Evolutionary conservation across 2,797 vertebrate species (phyloP), one percentile per base, ranked within the genome.

Genomic region (Hylomyscus alleni): DNA sequence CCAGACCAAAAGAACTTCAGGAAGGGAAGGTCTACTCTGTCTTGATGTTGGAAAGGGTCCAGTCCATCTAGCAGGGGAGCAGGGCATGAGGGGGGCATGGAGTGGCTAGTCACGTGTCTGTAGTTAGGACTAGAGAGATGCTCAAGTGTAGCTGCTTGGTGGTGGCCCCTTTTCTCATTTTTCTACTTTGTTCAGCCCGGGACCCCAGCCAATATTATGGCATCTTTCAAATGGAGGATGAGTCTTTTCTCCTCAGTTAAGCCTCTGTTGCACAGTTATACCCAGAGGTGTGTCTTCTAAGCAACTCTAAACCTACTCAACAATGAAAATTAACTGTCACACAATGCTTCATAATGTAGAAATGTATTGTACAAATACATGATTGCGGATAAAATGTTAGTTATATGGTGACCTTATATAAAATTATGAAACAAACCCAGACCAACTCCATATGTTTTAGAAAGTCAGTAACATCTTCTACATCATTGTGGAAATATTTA

Each of bases 401-500:
- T 92, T 78, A 72, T 40, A 15, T 67, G 31, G 60, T 56, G 34
- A 11, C 29, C 37, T 90, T 22, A 75, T 20, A 44, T 40, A 75
- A 89, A 89, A 90, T 50, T 47, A 90, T 60, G 47, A 78, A 85
- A 81, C 14, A 34, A 87, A n/a, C 3, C 24, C 1, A 8, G 73
- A 62, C 44, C 6, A 81, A 67, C 14, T 3, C 6, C 44, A 20
- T 8, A 60, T 9, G 24, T 84, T 97, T 75, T 80, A 91, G 54
- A 17, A 92, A 86, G 10, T 92, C 50, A 60, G 50, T 85, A 86
- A 87, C 6, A 22, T 72, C 44, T 75, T 96, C 91, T 94, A 88
- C 83, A 85, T 91, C 78, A 24, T n/a, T 84, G 3, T 88, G 37
- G 14, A 54, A 95, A 93, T 6, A 72, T 82, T 82, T 91, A 50